Percentiles rank a stretch among this genome's conserved stretches.
phyloP scores from a whole-genome alignment of 1,140 invertebrate species.

The Latrodectus geometricus region DNA sequence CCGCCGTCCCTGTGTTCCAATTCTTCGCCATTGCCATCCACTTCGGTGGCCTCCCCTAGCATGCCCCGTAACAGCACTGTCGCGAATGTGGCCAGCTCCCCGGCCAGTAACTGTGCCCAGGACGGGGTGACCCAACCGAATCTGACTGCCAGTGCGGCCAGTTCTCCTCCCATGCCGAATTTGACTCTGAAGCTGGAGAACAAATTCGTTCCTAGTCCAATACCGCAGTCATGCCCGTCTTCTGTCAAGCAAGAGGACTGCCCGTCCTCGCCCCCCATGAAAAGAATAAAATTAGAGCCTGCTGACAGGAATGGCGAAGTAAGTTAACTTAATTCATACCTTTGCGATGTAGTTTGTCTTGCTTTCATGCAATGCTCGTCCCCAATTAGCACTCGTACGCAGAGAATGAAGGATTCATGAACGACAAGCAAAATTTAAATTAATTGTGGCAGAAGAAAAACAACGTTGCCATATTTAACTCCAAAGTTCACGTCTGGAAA shows the following conservation, averaged over 20 bases:
- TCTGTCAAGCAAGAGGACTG: conserved; percentile 52
- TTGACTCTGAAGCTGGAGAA: conserved; percentile 56
- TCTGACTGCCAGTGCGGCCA: conserved; percentile 10
- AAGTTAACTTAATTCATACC: too few relatives aligned
- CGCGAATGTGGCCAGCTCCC: conserved; percentile 14
- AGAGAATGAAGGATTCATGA: too few relatives aligned
- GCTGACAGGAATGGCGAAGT: conserved; percentile 36
- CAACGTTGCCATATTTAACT: too few relatives aligned
- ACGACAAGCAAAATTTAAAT: too few relatives aligned
- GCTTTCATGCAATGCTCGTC: too few relatives aligned
- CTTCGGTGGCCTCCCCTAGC: conserved; percentile 25
- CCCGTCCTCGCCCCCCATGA: conserved; percentile 43
- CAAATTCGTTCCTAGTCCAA: conserved; percentile 41
- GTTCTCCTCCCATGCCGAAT: conserved; percentile 58
- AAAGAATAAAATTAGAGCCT: conserved; percentile 42
- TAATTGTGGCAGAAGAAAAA: too few relatives aligned
- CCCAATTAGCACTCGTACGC: too few relatives aligned
- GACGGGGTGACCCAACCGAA: not conserved
- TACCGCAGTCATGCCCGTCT: conserved; percentile 27
- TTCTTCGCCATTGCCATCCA: conserved; percentile 45
- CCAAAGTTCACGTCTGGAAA: too few relatives aligned
- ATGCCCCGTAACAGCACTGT: conserved; percentile 1
- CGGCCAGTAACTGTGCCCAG: conserved; percentile 7
- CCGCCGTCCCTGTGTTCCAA: conserved; percentile 53
- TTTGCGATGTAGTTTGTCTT: too few relatives aligned